Percentiles rank a stretch among this genome's conserved stretches.
Evolutionary conservation across 2,113 vertebrate genomes (phyloP).

Genomic region (Harpagus bidentatus): DNA sequence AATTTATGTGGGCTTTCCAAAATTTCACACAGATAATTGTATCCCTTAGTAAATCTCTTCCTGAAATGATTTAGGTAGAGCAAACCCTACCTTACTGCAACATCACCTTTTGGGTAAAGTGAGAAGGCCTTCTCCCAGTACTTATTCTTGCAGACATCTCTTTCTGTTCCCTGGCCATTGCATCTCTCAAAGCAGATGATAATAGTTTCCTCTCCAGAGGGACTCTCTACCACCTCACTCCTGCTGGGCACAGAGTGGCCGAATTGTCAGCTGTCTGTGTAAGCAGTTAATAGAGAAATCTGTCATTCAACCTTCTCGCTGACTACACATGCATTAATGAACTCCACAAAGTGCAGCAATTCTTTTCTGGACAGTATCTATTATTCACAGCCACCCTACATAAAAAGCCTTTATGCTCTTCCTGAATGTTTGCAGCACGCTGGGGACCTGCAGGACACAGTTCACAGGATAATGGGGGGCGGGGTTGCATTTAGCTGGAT

Average conservation of each 20-base stretch:
- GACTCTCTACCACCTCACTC: not conserved
- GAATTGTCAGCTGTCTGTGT: not conserved
- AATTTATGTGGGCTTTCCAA: not conserved
- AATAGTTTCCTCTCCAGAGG: not conserved
- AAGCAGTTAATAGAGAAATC: not conserved
- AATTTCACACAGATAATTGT: not conserved
- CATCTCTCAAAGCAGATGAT: not conserved
- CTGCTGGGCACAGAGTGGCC: not conserved
- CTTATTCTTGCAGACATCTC: not conserved
- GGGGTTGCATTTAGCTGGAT: not conserved
- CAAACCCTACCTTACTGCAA: not conserved
- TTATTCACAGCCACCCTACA: not conserved
- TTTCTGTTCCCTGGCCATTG: not conserved
- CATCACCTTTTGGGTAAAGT: not conserved
- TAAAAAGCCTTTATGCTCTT: slow-evolving; percentile 22
- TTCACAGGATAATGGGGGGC: not conserved
- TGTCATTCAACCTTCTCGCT: not conserved
- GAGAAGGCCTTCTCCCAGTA: not conserved
- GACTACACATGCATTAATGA: not conserved
- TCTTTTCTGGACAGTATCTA: not conserved
- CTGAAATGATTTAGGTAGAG: not conserved
- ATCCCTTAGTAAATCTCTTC: not conserved
- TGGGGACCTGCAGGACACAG: not conserved
- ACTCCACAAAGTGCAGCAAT: not conserved
- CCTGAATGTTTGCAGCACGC: not conserved